Conservation (phyloP, 2,888 invertebrate species). For the Zaprionus lineosus region DNA sequence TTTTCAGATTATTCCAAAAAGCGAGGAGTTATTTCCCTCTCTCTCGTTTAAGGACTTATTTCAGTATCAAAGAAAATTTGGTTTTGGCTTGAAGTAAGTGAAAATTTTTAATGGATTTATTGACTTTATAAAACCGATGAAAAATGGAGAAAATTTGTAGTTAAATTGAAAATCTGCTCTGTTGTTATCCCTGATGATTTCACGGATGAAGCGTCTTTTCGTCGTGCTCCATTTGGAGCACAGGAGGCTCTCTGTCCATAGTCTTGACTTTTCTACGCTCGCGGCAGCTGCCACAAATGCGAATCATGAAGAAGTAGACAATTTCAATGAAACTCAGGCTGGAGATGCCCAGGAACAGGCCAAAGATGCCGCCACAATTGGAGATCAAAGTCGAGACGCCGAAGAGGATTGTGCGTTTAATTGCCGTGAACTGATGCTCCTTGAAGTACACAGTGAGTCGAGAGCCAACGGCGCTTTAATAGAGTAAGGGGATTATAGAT, state of each 20-base stretch:
- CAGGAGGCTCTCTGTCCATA: constrained; percentile 9
- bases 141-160: no score
- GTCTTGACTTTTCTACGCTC: constrained; percentile 66
- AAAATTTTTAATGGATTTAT: no score
- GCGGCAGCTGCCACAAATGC: constrained; percentile 73
- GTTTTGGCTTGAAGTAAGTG: no score
- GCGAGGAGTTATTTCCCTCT: no score
- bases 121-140: no score
- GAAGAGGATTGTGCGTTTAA: constrained; percentile 87
- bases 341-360: constrained; percentile 82
- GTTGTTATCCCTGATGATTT: no score
- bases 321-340: constrained; percentile 83
- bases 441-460: constrained; percentile 88
- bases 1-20: no score
- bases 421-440: constrained; percentile 88
- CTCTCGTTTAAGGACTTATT: no score
- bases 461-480: constrained; percentile 84
- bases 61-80: no score
- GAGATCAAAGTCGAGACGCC: constrained; percentile 87
- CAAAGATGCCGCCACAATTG: constrained; percentile 87
- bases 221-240: constrained; percentile 27
- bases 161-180: no score
- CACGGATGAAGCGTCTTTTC: constrained; percentile 24
- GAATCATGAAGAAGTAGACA: constrained; percentile 84
- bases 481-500: no score